Percentiles rank a stretch among this genome's conserved stretches.
Conservation (phyloP, 92 coral and sea anemone species). For the Micromussa lordhowensis region DNA sequence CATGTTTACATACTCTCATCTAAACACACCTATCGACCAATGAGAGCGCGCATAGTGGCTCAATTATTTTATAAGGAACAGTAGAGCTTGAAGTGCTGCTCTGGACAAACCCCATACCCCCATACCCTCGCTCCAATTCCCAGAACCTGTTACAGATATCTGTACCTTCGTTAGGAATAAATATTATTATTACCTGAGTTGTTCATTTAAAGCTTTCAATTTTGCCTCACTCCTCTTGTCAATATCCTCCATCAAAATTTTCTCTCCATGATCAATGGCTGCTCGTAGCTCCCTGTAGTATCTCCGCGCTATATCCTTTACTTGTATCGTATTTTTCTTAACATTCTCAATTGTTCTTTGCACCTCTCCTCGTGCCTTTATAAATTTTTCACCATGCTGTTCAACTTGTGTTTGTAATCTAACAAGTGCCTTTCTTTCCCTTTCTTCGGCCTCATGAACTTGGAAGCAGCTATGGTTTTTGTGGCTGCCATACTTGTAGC, state of each 20-base stretch:
- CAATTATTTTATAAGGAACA: too few species aligned
- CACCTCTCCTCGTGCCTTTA: slow-evolving; percentile 93
- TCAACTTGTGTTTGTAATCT: slow-evolving; percentile 82
- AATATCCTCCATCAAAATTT: slow-evolving; percentile 80
- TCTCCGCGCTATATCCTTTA: slow-evolving; percentile 78
- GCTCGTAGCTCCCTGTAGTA: slow-evolving; percentile 91
- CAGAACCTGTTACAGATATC: too few species aligned
- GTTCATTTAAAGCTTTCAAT: slow-evolving; percentile 88
- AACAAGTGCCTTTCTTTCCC: slow-evolving; percentile 75
- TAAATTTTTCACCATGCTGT: slow-evolving; percentile 86
- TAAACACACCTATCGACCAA: too few species aligned
- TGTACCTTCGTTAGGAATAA: background rate
- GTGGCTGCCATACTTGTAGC: slow-evolving; percentile 84
- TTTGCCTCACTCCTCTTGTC: slow-evolving; percentile 83
- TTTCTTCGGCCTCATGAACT: slow-evolving; percentile 95
- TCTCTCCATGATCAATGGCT: slow-evolving; percentile 92
- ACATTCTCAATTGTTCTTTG: slow-evolving; percentile 88
- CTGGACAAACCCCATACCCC: too few species aligned
- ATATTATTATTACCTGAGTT: slow-evolving; percentile 75
- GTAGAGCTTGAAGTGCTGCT: too few species aligned
- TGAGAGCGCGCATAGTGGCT: too few species aligned
- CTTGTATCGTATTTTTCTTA: slow-evolving; percentile 75
- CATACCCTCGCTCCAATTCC: too few species aligned
- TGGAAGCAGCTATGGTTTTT: slow-evolving; percentile 89
- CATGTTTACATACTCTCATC: too few species aligned